These are phyloP conservation scores for Odontamblyopus rebecca DNA, from an alignment of 2,797 vertebrate species.

Conservation along the genomic window DNA sequence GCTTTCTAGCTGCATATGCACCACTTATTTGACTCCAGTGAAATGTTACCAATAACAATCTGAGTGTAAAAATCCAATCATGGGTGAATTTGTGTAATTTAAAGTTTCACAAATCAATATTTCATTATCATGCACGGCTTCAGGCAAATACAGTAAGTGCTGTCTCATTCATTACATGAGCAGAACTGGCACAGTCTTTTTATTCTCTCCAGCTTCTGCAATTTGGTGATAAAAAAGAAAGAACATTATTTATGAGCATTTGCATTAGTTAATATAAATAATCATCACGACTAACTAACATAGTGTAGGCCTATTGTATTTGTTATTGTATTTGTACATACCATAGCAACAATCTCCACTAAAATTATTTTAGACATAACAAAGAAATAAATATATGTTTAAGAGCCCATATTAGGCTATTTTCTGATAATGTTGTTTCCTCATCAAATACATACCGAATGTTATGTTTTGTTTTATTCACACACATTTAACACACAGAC, in stretches of 20 bases:
- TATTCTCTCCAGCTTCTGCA: neutral
- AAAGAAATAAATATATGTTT: too few relatives aligned
- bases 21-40: constrained; percentile 17
- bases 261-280: neutral
- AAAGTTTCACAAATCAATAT: constrained; percentile 19
- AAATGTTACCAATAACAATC: constrained; percentile 3
- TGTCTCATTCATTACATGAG: constrained; percentile 7
- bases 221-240: neutral
- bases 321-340: too few relatives aligned
- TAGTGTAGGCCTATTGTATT: too few relatives aligned
- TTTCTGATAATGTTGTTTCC: too few relatives aligned
- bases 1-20: neutral
- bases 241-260: too few relatives aligned
- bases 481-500: too few relatives aligned
- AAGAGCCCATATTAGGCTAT: too few relatives aligned
- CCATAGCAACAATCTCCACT: too few relatives aligned
- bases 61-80: constrained; percentile 10
- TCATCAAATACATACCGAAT: too few relatives aligned
- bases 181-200: neutral
- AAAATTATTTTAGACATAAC: too few relatives aligned
- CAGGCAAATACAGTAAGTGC: constrained; percentile 20
- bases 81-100: constrained; percentile 7
- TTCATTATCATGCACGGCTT: constrained; percentile 20
- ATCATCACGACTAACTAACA: too few relatives aligned
- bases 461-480: too few relatives aligned